Evolutionary conservation across 1,140 invertebrate species (phyloP).

Genomic region (Diprion similis): DNA sequence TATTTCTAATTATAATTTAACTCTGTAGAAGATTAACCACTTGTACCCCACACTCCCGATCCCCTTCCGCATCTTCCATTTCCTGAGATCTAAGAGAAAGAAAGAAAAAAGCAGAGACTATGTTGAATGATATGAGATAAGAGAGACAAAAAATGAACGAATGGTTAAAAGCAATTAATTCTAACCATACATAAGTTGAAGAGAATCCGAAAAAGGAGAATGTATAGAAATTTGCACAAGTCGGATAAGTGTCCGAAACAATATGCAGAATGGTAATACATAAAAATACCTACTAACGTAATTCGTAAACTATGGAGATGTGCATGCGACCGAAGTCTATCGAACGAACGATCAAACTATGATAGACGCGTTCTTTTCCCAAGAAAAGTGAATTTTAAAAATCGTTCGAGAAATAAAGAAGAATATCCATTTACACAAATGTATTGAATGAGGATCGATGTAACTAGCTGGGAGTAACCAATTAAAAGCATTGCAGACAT

Average conservation of each 20-base stretch:
- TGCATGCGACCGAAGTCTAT: neutral
- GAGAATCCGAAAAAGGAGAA: neutral
- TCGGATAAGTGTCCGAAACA: neutral
- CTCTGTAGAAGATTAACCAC: constrained; percentile 49
- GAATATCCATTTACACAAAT: constrained; percentile 5
- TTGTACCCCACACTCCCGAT: constrained; percentile 20
- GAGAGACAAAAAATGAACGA: constrained; percentile 23
- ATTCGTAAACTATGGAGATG: neutral
- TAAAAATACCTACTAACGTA: neutral
- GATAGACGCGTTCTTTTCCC: neutral
- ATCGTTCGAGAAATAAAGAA: constrained; percentile 18
- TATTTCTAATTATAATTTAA: constrained; percentile 60
- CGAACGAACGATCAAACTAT: no score
- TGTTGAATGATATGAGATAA: constrained; percentile 13
- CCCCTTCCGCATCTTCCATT: constrained; percentile 19
- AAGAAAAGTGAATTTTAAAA: constrained; percentile 16
- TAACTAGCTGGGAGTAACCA: constrained; percentile 43
- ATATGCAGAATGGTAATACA: constrained; percentile 2
- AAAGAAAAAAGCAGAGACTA: constrained; percentile 15
- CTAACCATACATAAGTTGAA: neutral
- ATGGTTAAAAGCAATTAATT: neutral
- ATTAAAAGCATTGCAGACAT: constrained; percentile 54
- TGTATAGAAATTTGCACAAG: neutral
- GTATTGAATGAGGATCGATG: constrained; percentile 40
- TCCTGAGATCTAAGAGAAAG: constrained; percentile 4